Evolutionary conservation across 2,888 invertebrate genomes (phyloP), one percentile per base, ranked within the genome.

Genomic region (Agrypnus murinus): DNA sequence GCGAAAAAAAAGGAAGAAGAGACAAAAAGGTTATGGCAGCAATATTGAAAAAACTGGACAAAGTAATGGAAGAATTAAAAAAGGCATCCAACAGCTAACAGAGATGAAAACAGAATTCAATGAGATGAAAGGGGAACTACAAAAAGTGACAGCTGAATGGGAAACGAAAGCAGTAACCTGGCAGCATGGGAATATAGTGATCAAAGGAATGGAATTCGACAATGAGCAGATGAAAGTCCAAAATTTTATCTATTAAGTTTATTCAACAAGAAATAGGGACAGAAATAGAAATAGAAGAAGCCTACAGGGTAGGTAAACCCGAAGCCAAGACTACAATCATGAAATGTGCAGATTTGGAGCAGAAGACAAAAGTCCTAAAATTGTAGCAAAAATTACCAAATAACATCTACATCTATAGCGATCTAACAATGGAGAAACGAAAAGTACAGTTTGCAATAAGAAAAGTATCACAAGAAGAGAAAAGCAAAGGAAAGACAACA

Each of bases 51-150:
- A 48, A 48, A 48, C 19, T 48, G 25, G 48, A 19, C 9, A 19
- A 48, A 17, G 48, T 48, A 10, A 48, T 17, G 12, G 38, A 57
- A 9, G 36, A 57, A n/a, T 17, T 57, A 36, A 57, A 57, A 53
- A 53, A 9, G 2, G 32, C 9, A 57, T 8, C 36, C 15, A 34
- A 14, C 12, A 36, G 31, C 17, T 57, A 15, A 36, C 15, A 36
- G 57, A 36, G 19, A 36, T 57, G 38, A 57, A 57, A 38, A 15
- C 14, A 15, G 57, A 57, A 57, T 38, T 34, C 17, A 15, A 19
- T 3, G 32, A n/a, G 10, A 17, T 34, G 36, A 57, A 57, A 32
- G 38, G 36, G 31, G 36, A 12, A 57, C 14, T 31, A 31, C 25
- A 14, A 31, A 53, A 14, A 17, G 48, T 48, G 15, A 9, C 12